These are phyloP conservation scores for Drosophila borealis DNA, from an alignment of 2,888 invertebrate genomes.

Conservation along the genomic window DNA sequence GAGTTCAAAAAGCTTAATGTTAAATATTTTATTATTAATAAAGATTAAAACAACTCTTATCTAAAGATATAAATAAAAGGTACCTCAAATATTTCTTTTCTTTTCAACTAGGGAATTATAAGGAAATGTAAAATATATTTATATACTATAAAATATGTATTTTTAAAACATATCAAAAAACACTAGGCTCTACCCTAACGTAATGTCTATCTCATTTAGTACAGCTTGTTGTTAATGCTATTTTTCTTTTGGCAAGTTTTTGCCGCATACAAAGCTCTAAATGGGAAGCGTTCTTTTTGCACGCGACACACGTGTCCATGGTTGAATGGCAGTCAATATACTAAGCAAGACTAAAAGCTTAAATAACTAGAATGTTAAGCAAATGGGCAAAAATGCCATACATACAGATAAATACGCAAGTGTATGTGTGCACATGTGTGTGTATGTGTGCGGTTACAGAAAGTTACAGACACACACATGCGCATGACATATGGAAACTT, in stretches of 20 bases:
- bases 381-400: slow-evolving; percentile 46
- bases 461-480: slow-evolving; percentile 2
- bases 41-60: too few relatives aligned
- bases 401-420: not conserved
- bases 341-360: slow-evolving; percentile 49
- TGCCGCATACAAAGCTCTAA: slow-evolving; percentile 23
- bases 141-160: not conserved
- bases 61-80: too few relatives aligned
- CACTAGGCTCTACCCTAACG: slow-evolving; percentile 2
- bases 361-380: slow-evolving; percentile 47
- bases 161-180: not conserved
- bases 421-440: slow-evolving; percentile 1
- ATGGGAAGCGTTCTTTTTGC: slow-evolving; percentile 39
- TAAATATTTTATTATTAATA: too few relatives aligned
- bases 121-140: not conserved
- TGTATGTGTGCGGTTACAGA: not conserved
- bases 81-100: too few relatives aligned
- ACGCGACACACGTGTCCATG: slow-evolving; percentile 58
- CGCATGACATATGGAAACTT: slow-evolving; percentile 57
- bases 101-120: too few relatives aligned
- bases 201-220: not conserved
- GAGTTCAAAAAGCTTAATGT: too few relatives aligned
- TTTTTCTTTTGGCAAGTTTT: slow-evolving; percentile 5
- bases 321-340: slow-evolving; percentile 43
- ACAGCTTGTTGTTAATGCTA: slow-evolving; percentile 1